These are phyloP conservation scores for Eupithecia tripunctaria DNA, from an alignment of 2,888 invertebrate species.

Conservation along the genomic window DNA sequence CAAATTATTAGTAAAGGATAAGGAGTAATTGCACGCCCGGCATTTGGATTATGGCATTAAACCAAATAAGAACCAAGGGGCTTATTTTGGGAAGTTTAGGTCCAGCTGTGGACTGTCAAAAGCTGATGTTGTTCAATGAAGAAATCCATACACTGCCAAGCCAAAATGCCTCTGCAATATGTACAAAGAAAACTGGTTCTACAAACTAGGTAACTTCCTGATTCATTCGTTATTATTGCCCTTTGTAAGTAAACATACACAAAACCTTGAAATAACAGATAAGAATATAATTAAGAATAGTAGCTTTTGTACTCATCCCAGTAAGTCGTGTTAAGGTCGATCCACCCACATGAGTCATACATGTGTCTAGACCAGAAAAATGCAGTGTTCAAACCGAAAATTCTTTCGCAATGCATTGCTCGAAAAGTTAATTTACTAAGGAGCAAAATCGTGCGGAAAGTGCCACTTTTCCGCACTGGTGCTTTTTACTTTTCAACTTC, in stretches of 20 bases:
- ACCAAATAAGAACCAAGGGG: background rate
- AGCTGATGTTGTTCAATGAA: background rate
- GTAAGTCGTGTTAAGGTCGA: no score
- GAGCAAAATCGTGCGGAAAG: no score
- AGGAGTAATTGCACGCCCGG: background rate
- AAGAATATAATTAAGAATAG: background rate
- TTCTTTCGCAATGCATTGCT: no score
- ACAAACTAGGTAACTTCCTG: constrained; percentile 12
- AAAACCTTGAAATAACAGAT: background rate
- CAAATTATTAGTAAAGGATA: background rate
- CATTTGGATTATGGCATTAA: background rate
- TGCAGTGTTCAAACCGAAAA: no score
- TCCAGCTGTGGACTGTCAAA: background rate
- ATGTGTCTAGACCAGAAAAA: no score
- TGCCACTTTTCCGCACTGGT: no score
- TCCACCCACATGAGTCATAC: no score
- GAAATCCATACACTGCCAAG: background rate
- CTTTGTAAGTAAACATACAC: constrained; percentile 7
- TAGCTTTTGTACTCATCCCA: background rate
- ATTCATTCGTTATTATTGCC: constrained; percentile 5
- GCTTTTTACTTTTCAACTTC: no score
- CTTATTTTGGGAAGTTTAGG: background rate
- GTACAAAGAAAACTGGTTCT: background rate
- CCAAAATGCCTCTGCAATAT: background rate
- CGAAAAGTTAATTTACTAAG: no score